Evolutionary conservation across 2,797 vertebrate genomes (phyloP).

Genomic region (Anableps anableps): DNA sequence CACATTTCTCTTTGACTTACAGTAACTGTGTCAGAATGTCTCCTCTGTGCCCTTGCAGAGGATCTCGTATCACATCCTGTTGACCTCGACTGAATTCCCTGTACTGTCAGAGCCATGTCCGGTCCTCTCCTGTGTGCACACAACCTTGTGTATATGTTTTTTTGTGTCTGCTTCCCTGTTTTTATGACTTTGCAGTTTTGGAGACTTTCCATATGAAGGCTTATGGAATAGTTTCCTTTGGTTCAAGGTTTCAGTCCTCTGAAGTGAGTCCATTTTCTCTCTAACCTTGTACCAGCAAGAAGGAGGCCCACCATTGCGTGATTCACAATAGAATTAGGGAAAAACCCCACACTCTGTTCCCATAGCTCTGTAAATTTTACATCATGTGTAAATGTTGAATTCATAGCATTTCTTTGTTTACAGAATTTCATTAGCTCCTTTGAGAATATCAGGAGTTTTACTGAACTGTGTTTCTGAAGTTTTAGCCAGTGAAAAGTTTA

Average conservation of each 20-base stretch:
- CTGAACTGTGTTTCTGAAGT: background rate
- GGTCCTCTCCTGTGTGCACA: slow-evolving; percentile 16
- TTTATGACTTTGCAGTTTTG: background rate
- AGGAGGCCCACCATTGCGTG: slow-evolving; percentile 57
- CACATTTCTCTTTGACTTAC: background rate
- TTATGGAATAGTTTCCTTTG: slow-evolving; percentile 35
- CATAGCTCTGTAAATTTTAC: slow-evolving; percentile 31
- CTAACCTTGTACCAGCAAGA: slow-evolving; percentile 40
- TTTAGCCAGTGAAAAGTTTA: no score
- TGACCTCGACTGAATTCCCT: slow-evolving; percentile 54
- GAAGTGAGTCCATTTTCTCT: slow-evolving; percentile 61
- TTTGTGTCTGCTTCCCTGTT: slow-evolving; percentile 14
- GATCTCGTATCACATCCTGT: slow-evolving; percentile 68
- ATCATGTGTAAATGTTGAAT: background rate
- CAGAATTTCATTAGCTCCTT: background rate
- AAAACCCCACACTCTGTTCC: slow-evolving; percentile 54
- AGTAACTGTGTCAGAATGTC: slow-evolving; percentile 6
- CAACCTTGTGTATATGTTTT: background rate
- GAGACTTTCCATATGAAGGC: slow-evolving; percentile 6
- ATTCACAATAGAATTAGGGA: slow-evolving; percentile 64
- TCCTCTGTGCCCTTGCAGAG: slow-evolving; percentile 27
- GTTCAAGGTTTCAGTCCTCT: slow-evolving; percentile 67
- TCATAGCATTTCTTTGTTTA: background rate
- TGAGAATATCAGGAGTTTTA: background rate
- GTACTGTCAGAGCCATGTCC: slow-evolving; percentile 27